Evolutionary conservation across 2,113 vertebrate species (phyloP), one percentile per base, ranked within the genome.

Genomic region (Microtus pennsylvanicus): DNA sequence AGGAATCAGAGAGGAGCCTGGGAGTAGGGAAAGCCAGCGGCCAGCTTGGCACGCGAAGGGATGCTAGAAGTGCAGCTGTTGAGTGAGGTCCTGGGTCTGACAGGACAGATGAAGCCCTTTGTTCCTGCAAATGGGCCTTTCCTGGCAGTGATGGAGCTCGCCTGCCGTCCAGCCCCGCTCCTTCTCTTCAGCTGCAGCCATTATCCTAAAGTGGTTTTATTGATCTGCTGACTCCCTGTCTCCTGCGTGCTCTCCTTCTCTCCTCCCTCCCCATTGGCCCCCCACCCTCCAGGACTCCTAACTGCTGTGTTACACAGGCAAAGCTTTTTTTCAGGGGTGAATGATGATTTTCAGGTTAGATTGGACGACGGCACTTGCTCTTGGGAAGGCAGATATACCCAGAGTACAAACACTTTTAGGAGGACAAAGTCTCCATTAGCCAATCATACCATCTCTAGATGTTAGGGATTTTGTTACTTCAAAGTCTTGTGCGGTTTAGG

Each of bases 121-220:
- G 52, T 98, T 98, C 95, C 55, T 95, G 95, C 96, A 98, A 97
- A 98, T 94, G 94, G 38, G 38, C 89, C 75, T 98, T 98, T 99
- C 98, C 98, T 98, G 98, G 98, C 98, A 99, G 96, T 96, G 98
- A 98, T 97, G 97, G 97, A 98, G 97, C 96, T 98, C 65, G 94
- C 93, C 93, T 96, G 95, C 94, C 88, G 97, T 87, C 96, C 97
- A 97, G 98, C 97, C 97, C 94, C 55, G 38, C 82, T 96, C 96
- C 93, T 98, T 96, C 97, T 97, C 97, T 97, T 19, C 72, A 97
- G 98, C 98, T 97, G 92, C 88, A 96, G 98, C 98, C 98, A 98
- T 99, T 99, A 99, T 97, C 97, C 98, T 98, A 98, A 99, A 99
- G 98, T 99, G 98, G 96, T 99, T 99, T 98, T 99, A 99, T 99